Evolutionary conservation across 2,113 vertebrate genomes (phyloP).

Genomic region (Phasianus colchicus): DNA sequence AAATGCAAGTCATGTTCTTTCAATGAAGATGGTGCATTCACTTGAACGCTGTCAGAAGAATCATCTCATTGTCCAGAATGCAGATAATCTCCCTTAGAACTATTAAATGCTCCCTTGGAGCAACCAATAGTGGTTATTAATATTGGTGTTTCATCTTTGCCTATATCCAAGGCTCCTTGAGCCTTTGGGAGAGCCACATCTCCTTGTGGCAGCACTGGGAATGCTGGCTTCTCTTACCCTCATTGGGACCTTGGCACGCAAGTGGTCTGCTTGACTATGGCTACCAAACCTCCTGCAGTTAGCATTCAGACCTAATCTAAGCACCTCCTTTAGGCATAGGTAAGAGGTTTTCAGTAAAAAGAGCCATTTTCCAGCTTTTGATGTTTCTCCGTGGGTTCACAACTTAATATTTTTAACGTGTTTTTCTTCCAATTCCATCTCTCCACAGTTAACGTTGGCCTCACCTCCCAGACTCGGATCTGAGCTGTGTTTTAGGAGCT

Average conservation of each 20-base stretch:
- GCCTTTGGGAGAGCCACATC: not conserved
- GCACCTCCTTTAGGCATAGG: not conserved
- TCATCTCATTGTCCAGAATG: not conserved
- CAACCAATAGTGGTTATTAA: not conserved
- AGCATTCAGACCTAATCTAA: not conserved
- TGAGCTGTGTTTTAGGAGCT: not conserved
- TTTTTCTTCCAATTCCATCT: rapidly evolving
- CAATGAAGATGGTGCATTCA: not conserved
- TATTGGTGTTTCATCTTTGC: not conserved
- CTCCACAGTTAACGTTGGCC: not conserved
- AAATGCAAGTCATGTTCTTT: slow-evolving; percentile 25
- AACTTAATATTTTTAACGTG: not conserved
- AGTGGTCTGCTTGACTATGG: not conserved
- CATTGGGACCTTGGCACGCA: not conserved
- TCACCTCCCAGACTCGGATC: not conserved
- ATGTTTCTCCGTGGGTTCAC: not conserved
- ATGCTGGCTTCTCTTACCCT: not conserved
- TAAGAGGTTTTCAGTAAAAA: not conserved
- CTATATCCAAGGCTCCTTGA: not conserved
- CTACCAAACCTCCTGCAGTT: not conserved
- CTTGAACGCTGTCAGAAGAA: not conserved
- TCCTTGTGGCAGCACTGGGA: not conserved
- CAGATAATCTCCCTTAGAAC: not conserved
- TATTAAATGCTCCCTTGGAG: not conserved
- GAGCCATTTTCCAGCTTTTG: not conserved